Base-by-base conservation (phyloP, 2,888 invertebrate species). In the Gonocerus acuteangulatus region DNA sequence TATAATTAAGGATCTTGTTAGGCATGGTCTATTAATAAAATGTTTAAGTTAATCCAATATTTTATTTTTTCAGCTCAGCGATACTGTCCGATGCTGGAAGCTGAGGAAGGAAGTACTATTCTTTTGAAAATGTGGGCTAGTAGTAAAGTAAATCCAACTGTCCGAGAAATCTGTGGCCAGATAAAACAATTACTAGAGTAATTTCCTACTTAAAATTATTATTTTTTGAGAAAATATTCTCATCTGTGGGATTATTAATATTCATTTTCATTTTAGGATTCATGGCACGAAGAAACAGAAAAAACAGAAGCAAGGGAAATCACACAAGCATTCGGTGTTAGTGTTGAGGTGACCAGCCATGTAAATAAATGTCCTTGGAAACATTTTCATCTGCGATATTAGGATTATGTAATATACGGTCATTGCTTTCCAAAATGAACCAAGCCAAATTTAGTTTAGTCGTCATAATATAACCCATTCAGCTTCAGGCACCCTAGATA, bases 71-170 rank as follows among this genome's bases (percentile, higher is more conserved):
- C 71, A 85, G 84, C 82, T 4, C 79, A 80, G 70, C 77, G 83
- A 22, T 85, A 85, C 71, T 84, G 84, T 71, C 77, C 77, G 44
- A 84, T 85, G 83, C 71, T 85, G 61, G 73, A 77, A 56, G 77
- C 79, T 62, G 84, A 84, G 71, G 78, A 79, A 21, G 84, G 83
- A 2, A 76, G 78, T 32, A 73, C 73, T n/a, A 76, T 81, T 57
- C 71, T 85, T 44, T 73, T 72, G 60, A 71, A 67, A 51, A 67
- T 76, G 60, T 64, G 67, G 39, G 45, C 44, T 62, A 69, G 73
- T 51, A 60, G 60, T 1, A 27, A 64, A 22, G 60, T 68, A 1
- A 67, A 70, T 62, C 27, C 54, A 21, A 60, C 62, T 57, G 69
- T 69, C 11, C 62, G 62, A 47, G 62, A 66, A 44, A 64, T 69